phyloP scores from a whole-genome alignment of 2,797 vertebrate species.

The Triplophysa yarkandensis region DNA sequence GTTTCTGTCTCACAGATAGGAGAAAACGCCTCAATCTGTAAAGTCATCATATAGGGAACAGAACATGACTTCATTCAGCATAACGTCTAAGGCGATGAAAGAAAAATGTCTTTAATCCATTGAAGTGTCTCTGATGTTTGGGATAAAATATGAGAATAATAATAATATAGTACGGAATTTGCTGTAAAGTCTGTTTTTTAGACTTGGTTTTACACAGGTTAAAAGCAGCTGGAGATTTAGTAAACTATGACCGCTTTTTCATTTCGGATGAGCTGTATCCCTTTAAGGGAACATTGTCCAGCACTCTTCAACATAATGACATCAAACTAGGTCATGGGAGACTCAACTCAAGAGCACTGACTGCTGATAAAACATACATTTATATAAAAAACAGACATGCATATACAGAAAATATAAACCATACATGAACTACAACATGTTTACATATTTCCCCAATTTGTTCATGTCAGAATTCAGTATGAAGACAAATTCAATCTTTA shows the following conservation, averaged over 20 bases:
- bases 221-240: neutral
- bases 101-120: no score
- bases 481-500: constrained; percentile 20
- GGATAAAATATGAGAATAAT: no score
- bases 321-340: constrained; percentile 25
- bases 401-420: no score
- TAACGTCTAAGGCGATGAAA: no score
- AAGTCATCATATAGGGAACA: neutral
- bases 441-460: constrained; percentile 18
- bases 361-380: neutral
- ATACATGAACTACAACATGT: constrained; percentile 15
- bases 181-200: no score
- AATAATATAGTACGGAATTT: no score
- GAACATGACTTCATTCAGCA: no score
- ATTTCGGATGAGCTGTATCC: neutral
- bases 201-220: neutral
- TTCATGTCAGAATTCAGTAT: constrained; percentile 34
- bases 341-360: constrained; percentile 11
- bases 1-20: constrained; percentile 19
- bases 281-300: constrained; percentile 21
- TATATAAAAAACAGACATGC: neutral
- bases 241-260: neutral
- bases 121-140: no score
- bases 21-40: neutral
- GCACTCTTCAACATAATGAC: constrained; percentile 31